A percentile compares a stretch with the other conserved stretches of the same genome.
Conservation (phyloP, 1,140 invertebrate genomes). For the Hydropsyche tenuis region DNA sequence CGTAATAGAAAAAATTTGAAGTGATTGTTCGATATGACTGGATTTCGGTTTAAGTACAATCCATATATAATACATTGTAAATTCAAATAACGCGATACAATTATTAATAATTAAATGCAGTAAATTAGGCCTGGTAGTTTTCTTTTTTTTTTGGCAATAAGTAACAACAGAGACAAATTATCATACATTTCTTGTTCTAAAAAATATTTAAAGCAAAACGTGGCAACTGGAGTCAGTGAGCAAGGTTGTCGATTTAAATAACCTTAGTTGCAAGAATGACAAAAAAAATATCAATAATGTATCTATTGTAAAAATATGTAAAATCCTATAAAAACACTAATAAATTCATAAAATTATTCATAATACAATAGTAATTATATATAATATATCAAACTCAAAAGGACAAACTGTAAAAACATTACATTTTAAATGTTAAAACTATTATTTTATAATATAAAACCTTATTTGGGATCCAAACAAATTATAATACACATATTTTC, state of each 20-base stretch:
- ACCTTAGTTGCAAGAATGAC: constrained; percentile 34
- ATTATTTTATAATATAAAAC: constrained; percentile 28
- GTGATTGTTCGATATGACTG: constrained; percentile 28
- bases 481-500: constrained; percentile 26
- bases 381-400: constrained; percentile 36
- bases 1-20: too few species aligned
- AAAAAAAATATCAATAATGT: constrained; percentile 20
- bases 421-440: constrained; percentile 38
- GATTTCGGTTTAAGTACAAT: constrained; percentile 38
- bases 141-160: constrained; percentile 34
- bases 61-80: not conserved
- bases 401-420: constrained; percentile 36
- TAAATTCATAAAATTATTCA: constrained; percentile 36
- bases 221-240: constrained; percentile 49
- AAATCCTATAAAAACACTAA: constrained; percentile 33
- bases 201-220: constrained; percentile 49
- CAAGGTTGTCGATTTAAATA: constrained; percentile 36
- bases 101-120: constrained; percentile 33
- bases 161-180: constrained; percentile 25
- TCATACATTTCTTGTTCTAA: constrained; percentile 21
- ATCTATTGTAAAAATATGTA: constrained; percentile 34
- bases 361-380: constrained; percentile 28
- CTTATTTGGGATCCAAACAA: constrained; percentile 25
- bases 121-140: constrained; percentile 45
- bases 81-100: constrained; percentile 24